Evolutionary conservation across 1,140 invertebrate species (phyloP), one percentile per base, ranked within the genome.

Genomic region (Aphelenchoides fujianensis): DNA sequence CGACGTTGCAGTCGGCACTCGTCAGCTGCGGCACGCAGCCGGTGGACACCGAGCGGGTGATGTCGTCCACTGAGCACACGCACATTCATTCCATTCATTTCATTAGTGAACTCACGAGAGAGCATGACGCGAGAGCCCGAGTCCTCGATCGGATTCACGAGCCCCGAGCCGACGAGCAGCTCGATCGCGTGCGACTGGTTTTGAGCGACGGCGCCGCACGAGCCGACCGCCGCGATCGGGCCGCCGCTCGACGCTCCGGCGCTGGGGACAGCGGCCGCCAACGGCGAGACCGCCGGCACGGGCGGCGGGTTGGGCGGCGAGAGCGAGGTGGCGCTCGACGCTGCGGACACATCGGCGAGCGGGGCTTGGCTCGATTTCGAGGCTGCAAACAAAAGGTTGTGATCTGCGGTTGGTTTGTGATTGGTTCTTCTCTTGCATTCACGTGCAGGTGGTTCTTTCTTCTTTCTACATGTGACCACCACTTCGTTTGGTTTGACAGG

Each of bases 141-240:
- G 53, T 82, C 81, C 55, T 82, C 81, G 3, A 83, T 70, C 2
- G 83, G 70, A 48, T 84, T 80, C n/a, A 82, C 63, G n/a, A 82
- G 66, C 3, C 73, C 72, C 16, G 68, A 66, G 2, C 28, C 36
- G 9, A 64, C 23, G 34, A 78, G 48, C 12, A 66, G 67, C 36
- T 77, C 69, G 9, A 70, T 75, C 5, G 76, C 77, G 31, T 69
- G 67, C 30, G 74, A 53, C 48, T 57, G 68, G 23, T 75, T 77
- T 3, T 61, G 28, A 3, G 78, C 71, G 19, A 78, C 69, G 35
- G 77, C 19, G 5, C 19, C 36, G 34, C 76, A 78, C 30, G 63
- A 23, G 16, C 41, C 41, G 41, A 48, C 41, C 12, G 41, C 41
- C 12, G 41, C 12, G 41, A 48, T 12, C 12, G 41, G 23, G 12